Evolutionary conservation across 2,797 vertebrate genomes (phyloP).

Genomic region (Syngnathus acus): DNA sequence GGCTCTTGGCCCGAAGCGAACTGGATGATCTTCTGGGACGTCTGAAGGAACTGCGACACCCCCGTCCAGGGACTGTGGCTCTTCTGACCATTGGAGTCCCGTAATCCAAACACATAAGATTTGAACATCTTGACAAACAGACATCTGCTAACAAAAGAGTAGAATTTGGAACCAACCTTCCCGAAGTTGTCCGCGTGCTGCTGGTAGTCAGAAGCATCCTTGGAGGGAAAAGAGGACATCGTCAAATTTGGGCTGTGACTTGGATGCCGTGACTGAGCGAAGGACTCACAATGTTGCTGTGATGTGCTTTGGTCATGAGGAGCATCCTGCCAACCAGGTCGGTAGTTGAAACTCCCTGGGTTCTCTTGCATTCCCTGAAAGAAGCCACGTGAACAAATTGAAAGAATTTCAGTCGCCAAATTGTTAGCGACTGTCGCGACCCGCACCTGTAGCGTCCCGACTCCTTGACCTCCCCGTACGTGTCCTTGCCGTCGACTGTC

Average conservation of each 20-base stretch:
- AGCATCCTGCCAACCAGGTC: slow-evolving; percentile 97
- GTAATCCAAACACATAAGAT: slow-evolving; percentile 5
- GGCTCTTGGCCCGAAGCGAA: slow-evolving; percentile 96
- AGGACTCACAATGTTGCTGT: slow-evolving; percentile 85
- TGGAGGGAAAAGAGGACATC: slow-evolving; percentile 17
- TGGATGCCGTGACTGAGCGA: neutral
- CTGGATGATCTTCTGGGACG: slow-evolving; percentile 98
- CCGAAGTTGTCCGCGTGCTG: slow-evolving; percentile 93
- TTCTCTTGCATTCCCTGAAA: slow-evolving; percentile 81
- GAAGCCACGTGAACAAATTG: too few relatives aligned
- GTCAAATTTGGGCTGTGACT: neutral
- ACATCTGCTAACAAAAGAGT: neutral
- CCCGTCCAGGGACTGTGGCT: slow-evolving; percentile 90
- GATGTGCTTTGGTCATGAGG: slow-evolving; percentile 93
- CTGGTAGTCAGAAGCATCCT: slow-evolving; percentile 89
- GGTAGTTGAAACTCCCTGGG: slow-evolving; percentile 94
- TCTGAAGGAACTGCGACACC: slow-evolving; percentile 96
- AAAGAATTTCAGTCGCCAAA: too few relatives aligned
- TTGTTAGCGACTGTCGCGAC: too few relatives aligned
- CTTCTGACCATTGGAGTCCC: slow-evolving; percentile 74
- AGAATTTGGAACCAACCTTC: slow-evolving; percentile 78
- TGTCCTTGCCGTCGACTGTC: slow-evolving; percentile 89
- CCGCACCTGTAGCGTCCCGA: slow-evolving; percentile 77
- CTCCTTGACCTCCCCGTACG: slow-evolving; percentile 90
- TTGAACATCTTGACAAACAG: neutral